Conservation (phyloP, 2,113 vertebrate species). For the Centropus unirufus region DNA sequence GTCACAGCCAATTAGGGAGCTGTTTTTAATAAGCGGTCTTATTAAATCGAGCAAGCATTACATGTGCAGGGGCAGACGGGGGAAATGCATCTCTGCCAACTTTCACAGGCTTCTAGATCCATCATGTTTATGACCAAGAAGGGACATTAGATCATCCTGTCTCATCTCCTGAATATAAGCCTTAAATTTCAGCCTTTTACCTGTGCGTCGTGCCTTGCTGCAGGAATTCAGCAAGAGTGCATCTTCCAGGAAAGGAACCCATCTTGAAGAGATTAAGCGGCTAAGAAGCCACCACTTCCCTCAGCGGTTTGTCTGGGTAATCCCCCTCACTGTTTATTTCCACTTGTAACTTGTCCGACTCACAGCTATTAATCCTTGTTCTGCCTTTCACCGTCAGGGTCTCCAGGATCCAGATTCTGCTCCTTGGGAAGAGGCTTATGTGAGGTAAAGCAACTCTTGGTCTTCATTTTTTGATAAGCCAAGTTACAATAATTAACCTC, state of each 20-base stretch:
- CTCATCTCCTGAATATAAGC: background rate
- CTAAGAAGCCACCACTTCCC: background rate
- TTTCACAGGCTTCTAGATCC: background rate
- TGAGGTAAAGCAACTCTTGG: fast-evolving
- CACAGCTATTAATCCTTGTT: background rate
- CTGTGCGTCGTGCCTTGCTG: fast-evolving
- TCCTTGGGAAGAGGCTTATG: background rate
- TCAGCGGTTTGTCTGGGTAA: background rate
- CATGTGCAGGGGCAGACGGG: background rate
- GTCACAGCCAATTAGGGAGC: background rate
- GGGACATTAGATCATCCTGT: constrained; percentile 12
- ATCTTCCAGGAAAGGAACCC: background rate
- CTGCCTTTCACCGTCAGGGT: background rate
- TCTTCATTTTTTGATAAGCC: background rate
- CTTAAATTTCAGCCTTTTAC: background rate
- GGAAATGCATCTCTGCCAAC: background rate
- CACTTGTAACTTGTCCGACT: background rate
- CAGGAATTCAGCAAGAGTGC: background rate
- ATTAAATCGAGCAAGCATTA: background rate
- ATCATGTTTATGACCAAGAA: background rate
- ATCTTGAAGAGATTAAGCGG: background rate
- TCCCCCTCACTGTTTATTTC: background rate
- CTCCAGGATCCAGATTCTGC: background rate
- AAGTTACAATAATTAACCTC: background rate
- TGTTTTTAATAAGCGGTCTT: background rate